Conservation (phyloP, 2,113 vertebrate genomes). For the Melanerpes aurifrons region DNA sequence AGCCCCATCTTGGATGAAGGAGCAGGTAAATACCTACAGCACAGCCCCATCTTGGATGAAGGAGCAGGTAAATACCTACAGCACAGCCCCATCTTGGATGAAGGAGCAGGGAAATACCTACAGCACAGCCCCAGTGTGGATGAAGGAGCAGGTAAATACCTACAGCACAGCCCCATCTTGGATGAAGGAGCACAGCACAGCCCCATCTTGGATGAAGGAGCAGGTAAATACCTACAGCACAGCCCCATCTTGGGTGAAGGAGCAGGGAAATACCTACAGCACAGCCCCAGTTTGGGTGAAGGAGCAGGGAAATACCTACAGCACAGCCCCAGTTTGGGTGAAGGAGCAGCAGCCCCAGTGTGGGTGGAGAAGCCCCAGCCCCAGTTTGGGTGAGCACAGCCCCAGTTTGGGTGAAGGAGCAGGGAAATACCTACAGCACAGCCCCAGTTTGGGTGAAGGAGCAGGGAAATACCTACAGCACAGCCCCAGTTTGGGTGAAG, state of each 20-base stretch:
- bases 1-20: not conserved
- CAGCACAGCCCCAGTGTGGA: not conserved
- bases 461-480: too few species aligned
- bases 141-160: too few species aligned
- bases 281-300: too few species aligned
- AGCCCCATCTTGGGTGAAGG: not conserved
- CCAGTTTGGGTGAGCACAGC: not conserved
- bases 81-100: not conserved
- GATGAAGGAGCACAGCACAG: not conserved
- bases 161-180: not conserved
- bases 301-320: not conserved
- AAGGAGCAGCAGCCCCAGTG: not conserved
- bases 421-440: not conserved
- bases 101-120: not conserved
- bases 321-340: not conserved
- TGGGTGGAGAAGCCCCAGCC: not conserved
- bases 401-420: not conserved
- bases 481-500: not conserved
- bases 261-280: too few species aligned
- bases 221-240: not conserved
- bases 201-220: fast-evolving
- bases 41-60: not conserved
- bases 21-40: not conserved
- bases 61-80: not conserved
- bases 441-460: not conserved